Evolutionary conservation across 2,113 vertebrate species (phyloP).

Genomic region (Chelonoidis abingdonii): DNA sequence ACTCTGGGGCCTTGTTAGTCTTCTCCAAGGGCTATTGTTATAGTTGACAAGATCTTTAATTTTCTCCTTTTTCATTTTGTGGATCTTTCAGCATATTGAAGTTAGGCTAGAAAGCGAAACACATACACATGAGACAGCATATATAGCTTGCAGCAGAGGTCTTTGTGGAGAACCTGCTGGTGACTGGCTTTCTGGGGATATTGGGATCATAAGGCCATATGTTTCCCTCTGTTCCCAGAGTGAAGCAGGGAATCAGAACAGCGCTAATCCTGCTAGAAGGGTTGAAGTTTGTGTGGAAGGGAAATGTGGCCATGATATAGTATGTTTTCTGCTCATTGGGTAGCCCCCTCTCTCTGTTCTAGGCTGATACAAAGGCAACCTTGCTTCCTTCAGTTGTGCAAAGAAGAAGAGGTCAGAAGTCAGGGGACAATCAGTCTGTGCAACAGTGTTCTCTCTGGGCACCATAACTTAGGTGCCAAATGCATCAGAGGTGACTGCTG

Average conservation of each 20-base stretch:
- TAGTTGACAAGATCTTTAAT: slow-evolving; percentile 14
- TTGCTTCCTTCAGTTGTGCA: background rate
- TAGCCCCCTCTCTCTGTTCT: background rate
- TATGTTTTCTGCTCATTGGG: background rate
- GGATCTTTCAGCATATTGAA: background rate
- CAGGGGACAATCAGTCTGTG: accelerated
- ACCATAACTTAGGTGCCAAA: background rate
- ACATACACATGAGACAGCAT: background rate
- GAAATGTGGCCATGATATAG: background rate
- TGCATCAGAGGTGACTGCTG: background rate
- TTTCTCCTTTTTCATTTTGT: background rate
- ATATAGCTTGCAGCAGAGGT: background rate
- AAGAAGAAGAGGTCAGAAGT: background rate
- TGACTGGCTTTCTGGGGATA: background rate
- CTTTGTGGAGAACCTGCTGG: background rate
- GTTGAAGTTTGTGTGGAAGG: background rate
- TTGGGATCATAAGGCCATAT: background rate
- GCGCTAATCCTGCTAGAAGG: background rate
- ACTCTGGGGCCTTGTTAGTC: slow-evolving; percentile 10
- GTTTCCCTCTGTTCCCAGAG: background rate
- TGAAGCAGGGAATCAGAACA: accelerated
- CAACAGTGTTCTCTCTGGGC: background rate
- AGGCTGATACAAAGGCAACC: background rate
- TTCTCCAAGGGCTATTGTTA: background rate
- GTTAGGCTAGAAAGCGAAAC: background rate